Evolutionary conservation across 1,140 invertebrate species (phyloP), one percentile per base, ranked within the genome.

Genomic region (Sesamia nonagrioides): DNA sequence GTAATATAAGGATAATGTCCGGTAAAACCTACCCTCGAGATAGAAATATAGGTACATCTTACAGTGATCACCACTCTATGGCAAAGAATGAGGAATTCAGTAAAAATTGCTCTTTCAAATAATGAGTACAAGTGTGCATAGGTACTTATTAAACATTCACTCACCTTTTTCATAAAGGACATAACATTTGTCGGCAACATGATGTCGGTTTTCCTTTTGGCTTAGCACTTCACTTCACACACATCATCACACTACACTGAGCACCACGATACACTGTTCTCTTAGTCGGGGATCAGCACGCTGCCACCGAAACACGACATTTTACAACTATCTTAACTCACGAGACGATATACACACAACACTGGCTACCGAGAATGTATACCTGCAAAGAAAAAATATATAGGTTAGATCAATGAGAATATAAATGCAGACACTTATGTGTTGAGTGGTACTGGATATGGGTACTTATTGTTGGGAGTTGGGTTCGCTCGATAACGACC

Each of bases 81-180:
- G 13, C 11, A 27, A 0, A 35, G 15, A 15, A 35, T 7, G 27
- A 15, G 18, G 9, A 11, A 13, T 35, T 9, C 33, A 42, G 37
- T 1, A 27, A 27, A 27, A 27, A 27, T 27, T 27, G 27, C 27
- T 3, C 27, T 27, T 27, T 0, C 9, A 40, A 8, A 40, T 5
- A 15, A 35, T 15, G 56, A 60, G 45, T 13, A 50, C 15, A n/a
- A 1, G 45, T n/a, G 13, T 33, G 11, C 27, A 18, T 66, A n/a
- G n/a, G n/a, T n/a, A 13, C 17, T 66, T 11, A 66, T 27, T 48
- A 48, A 63, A 75, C 1, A 48, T 42, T 61, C 52, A 93, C 96
- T 96, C 89, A 98, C 97, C 97, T 97, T 98, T 89, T 97, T 98
- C 96, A 97, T 97, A 92, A 97, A 97, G 83, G 97, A 97, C 96